Base-by-base conservation (phyloP, 1,140 invertebrate genomes). In the Eumaeus atala region DNA sequence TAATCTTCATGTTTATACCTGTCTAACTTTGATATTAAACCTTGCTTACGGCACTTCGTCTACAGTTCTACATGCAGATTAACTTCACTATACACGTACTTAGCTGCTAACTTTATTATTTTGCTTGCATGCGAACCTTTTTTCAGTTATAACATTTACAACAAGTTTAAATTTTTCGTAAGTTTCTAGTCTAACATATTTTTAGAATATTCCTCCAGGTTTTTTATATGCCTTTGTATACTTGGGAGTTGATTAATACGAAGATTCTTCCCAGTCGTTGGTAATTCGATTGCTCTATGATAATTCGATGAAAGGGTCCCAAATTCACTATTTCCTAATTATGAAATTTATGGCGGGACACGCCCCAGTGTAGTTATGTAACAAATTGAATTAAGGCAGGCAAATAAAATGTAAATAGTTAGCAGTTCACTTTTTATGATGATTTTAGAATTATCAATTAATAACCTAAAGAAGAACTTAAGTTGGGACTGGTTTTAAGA, bases 301-400 rank as follows among this genome's bases (percentile, higher is more conserved):
- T 66, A 72, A 72, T 67, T 67, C 66, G 61, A 59, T 71, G 61
- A 73, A 74, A 72, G 79, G 78, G 66, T 77, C 61, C 54, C 72
- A 54, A 72, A 75, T 73, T 71, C 74, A 84, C 78, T 83, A 84
- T 84, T 84, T 84, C 81, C 81, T 83, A 72, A 81, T 80, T 61
- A 72, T 59, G 59, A 59, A 67, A 66, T 64, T 61, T 58, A 59
- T 52, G 11, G 48, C 58, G 48, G 58, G 62, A 62, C 61, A 67
- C 52, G 53, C 58, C 47, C 59, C 59, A 58, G 53, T 48, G 44
- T 54, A 44, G 40, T 14, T 44, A 54, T 34, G 44, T 42, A 35
- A 54, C 34, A 44, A 11, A 34, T 33, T 14, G 40, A 47, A 44
- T 50, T 14, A 6, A 9, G 1, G 44, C 40, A 54, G 47, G 6